A percentile compares a stretch with the other conserved stretches of the same genome.
phyloP scores from a whole-genome alignment of 2,888 invertebrate genomes.

The Polydrusus tereticollis region DNA sequence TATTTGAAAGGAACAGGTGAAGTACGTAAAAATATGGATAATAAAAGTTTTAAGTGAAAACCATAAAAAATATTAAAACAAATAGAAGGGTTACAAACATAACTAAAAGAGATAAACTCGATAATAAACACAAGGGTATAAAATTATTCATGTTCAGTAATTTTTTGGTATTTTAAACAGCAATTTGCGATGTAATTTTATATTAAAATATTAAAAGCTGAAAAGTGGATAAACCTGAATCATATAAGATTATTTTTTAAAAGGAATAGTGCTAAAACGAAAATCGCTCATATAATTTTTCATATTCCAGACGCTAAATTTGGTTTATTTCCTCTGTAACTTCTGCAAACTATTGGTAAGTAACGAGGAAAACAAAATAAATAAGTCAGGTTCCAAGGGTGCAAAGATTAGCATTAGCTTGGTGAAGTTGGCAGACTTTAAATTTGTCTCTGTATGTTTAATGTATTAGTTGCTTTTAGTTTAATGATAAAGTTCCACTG shows the following conservation, averaged over 20 bases:
- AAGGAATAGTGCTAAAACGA: too few species aligned
- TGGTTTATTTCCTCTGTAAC: background rate
- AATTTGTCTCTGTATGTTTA: background rate
- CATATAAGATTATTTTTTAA: too few species aligned
- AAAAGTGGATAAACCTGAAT: too few species aligned
- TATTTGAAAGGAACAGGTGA: too few species aligned
- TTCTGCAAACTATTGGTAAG: background rate
- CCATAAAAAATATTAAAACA: too few species aligned
- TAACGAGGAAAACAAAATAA: background rate
- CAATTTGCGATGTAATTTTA: background rate
- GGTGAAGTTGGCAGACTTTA: background rate
- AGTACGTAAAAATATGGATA: too few species aligned
- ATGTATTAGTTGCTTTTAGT: constrained; percentile 1
- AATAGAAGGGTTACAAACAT: background rate
- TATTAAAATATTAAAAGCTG: too few species aligned
- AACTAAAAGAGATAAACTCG: background rate
- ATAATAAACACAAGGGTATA: background rate
- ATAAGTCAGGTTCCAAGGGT: background rate
- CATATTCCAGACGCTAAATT: too few species aligned
- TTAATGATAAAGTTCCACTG: background rate
- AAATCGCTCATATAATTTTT: too few species aligned
- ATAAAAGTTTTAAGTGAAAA: too few species aligned
- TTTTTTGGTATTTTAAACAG: background rate
- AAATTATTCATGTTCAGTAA: background rate
- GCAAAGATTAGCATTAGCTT: background rate